Conservation (phyloP, 2,888 invertebrate species). For the Amiota minor region DNA sequence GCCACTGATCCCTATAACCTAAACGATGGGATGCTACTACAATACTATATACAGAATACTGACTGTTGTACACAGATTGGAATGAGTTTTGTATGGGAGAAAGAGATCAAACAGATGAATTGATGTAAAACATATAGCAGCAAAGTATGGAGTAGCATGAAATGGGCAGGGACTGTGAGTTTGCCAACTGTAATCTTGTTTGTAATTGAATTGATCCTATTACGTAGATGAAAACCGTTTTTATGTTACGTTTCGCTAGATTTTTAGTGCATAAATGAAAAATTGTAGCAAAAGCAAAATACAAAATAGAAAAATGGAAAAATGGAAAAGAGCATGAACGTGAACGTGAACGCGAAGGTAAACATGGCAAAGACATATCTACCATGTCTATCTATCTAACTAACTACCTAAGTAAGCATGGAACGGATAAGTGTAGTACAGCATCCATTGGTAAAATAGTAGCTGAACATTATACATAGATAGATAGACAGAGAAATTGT, state of each 20-base stretch:
- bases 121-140: constrained; percentile 7
- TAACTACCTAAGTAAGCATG: no score
- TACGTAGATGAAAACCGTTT: constrained; percentile 61
- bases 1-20: constrained; percentile 26
- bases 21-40: background rate
- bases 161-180: constrained; percentile 19
- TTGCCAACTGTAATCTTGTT: constrained; percentile 52
- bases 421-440: no score
- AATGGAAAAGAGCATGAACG: background rate
- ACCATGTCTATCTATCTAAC: no score
- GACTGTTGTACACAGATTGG: no score
- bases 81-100: no score
- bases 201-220: constrained; percentile 65
- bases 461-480: no score
- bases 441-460: no score
- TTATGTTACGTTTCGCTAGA: constrained; percentile 51
- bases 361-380: background rate
- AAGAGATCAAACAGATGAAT: background rate
- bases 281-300: constrained; percentile 10
- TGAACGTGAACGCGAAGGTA: background rate
- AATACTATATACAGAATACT: background rate
- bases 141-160: constrained; percentile 15
- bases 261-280: constrained; percentile 52
- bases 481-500: background rate
- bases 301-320: background rate